Percentiles rank a stretch among this genome's conserved stretches.
These are phyloP conservation scores for Crotalus helleri DNA, from an alignment of 2,113 vertebrate species.

Conservation along the genomic window DNA sequence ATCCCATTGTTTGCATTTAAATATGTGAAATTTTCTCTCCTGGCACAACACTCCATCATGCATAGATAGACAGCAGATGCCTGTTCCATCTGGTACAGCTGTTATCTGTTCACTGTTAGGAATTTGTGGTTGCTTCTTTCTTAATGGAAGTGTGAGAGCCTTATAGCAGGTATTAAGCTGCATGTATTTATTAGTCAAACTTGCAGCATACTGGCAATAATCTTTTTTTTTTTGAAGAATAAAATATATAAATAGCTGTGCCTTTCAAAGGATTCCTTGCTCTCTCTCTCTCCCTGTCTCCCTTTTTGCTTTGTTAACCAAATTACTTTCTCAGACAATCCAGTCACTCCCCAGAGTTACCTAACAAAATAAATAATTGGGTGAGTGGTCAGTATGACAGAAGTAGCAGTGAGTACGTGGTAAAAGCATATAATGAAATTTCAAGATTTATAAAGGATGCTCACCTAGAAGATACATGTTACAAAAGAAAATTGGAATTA, in stretches of 20 bases:
- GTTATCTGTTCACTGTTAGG: neutral
- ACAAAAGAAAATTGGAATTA: neutral
- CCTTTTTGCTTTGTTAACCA: constrained; percentile 13
- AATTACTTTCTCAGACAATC: constrained; percentile 10
- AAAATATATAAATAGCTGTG: neutral
- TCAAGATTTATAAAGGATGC: neutral
- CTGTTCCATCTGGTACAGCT: neutral
- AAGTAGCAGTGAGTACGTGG: neutral
- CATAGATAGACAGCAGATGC: rapidly evolving
- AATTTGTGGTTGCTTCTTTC: neutral
- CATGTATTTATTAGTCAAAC: neutral
- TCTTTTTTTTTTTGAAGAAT: neutral
- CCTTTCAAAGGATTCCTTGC: constrained; percentile 15
- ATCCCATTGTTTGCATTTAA: neutral
- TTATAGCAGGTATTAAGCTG: constrained; percentile 11
- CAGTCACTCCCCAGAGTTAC: constrained; percentile 1
- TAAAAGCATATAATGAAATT: neutral
- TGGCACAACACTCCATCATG: neutral
- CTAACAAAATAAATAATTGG: constrained; percentile 22
- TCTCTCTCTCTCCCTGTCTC: neutral
- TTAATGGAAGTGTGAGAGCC: neutral
- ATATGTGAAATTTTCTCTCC: neutral
- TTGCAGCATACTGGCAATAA: neutral
- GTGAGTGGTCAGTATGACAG: neutral
- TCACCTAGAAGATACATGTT: neutral